Evolutionary conservation across 2,797 vertebrate species (phyloP), one percentile per base, ranked within the genome.

Genomic region (Pipistrellus pipistrellus): DNA sequence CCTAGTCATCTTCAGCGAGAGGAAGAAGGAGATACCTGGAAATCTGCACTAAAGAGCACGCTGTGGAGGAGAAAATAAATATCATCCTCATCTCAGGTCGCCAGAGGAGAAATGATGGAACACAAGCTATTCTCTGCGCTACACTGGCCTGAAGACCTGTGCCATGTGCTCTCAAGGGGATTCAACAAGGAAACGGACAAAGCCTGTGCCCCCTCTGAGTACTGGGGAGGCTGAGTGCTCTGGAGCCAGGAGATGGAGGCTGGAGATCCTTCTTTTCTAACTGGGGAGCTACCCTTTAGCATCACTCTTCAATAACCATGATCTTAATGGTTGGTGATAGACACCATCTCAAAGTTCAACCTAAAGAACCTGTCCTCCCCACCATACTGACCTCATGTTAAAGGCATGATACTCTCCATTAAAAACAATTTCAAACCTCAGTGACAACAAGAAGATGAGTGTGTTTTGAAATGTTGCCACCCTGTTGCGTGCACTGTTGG

Each of bases 371-470:
- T 23, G n/a, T 8, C 5, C 38, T 81, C 84, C 73, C 38, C 18
- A 64, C 15, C 73, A 20, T 81, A 30, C 32, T 78, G 81, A 80
- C 41, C 30, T 73, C 27, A 55, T 46, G 17, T 32, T 89, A 81
- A 92, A 91, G 48, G 3, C 25, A 2, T 51, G 55, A 48, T 57
- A 12, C 5, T 53, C 6, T 96, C 76, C 38, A 3, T 3, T 84
- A 68, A 81, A 93, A 93, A 66, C 35, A 25, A 71, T 64, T 90
- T 85, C 55, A 66, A 85, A 81, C 3, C 77, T 64, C 32, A 80
- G n/a, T 15, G 93, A 73, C 55, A 75, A 76, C n/a, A 88, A 62
- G 35, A 41, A 55, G 85, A 82, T n/a, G 20, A 71, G 14, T 2
- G 0, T 51, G 66, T 55, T 94, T 75, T 72, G 38, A 6, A 25